Percentiles rank a stretch among this genome's conserved stretches.
Conservation (phyloP, 2,888 invertebrate genomes). For the Agriopis leucophaearia region DNA sequence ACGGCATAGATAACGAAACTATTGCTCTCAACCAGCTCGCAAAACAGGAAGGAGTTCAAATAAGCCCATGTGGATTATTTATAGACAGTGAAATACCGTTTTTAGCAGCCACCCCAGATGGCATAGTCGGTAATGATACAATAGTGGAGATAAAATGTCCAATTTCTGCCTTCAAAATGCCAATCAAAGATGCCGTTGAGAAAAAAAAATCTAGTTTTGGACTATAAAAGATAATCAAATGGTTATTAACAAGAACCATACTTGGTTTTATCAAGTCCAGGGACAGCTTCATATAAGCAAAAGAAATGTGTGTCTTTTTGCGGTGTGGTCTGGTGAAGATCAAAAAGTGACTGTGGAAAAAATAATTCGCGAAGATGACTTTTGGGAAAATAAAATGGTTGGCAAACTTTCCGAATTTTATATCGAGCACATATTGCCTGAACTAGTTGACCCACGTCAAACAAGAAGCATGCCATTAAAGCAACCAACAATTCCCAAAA, state of each 20-base stretch:
- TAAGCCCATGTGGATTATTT: constrained; percentile 12
- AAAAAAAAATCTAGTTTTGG: constrained; percentile 1
- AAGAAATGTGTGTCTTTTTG: not conserved
- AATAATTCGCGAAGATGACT: not conserved
- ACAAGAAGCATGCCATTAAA: no score
- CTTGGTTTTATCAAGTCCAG: constrained; percentile 11
- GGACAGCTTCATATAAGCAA: constrained; percentile 27
- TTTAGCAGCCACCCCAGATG: constrained; percentile 4
- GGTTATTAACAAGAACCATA: constrained; percentile 2
- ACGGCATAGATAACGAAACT: constrained; percentile 8
- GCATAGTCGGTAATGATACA: not conserved
- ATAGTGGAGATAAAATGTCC: constrained; percentile 1
- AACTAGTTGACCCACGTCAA: not conserved
- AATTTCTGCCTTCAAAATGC: not conserved
- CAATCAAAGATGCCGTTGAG: not conserved
- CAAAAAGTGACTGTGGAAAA: not conserved
- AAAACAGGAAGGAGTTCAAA: constrained; percentile 3
- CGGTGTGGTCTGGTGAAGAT: not conserved
- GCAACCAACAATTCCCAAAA: no score
- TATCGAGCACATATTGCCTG: not conserved
- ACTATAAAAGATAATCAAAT: not conserved
- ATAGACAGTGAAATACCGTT: not conserved
- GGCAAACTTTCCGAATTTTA: not conserved
- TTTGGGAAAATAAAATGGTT: constrained; percentile 3
- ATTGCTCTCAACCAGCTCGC: constrained; percentile 1